These are phyloP conservation scores for Syngnathus rostellatus DNA, from an alignment of 2,797 vertebrate genomes.

Conservation along the genomic window DNA sequence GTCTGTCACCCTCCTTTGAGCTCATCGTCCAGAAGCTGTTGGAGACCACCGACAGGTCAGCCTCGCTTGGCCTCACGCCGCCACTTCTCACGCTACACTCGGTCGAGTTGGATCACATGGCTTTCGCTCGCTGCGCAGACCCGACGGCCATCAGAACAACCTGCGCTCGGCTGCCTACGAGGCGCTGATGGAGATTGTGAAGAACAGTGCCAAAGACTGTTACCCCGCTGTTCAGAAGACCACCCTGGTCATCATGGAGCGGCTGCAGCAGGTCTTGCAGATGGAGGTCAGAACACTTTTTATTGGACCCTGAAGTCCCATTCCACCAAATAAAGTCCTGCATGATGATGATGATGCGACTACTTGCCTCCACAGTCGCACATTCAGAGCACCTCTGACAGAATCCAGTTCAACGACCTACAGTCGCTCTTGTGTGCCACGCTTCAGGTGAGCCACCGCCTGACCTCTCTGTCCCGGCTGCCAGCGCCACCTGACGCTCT, in stretches of 20 bases:
- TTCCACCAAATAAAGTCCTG: not conserved
- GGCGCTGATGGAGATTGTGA: slow-evolving; percentile 98
- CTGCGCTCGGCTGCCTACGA: slow-evolving; percentile 93
- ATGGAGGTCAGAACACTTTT: slow-evolving; percentile 80
- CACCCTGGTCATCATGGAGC: slow-evolving; percentile 96
- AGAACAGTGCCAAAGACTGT: slow-evolving; percentile 98
- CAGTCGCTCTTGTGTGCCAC: slow-evolving; percentile 96
- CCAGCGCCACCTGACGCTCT: not conserved
- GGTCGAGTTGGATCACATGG: no score
- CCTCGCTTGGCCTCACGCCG: not conserved
- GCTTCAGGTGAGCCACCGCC: slow-evolving; percentile 76
- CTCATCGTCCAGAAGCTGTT: slow-evolving; percentile 96
- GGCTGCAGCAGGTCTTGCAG: slow-evolving; percentile 95
- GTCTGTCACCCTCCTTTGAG: slow-evolving; percentile 92
- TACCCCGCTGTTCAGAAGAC: slow-evolving; percentile 99
- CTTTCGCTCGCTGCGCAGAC: slow-evolving; percentile 55
- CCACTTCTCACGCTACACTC: not conserved
- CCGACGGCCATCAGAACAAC: slow-evolving; percentile 98
- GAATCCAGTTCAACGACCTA: slow-evolving; percentile 98
- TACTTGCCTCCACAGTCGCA: slow-evolving; percentile 74
- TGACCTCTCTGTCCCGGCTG: no score
- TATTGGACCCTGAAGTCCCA: no score
- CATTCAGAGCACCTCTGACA: slow-evolving; percentile 96
- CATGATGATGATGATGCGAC: not conserved
- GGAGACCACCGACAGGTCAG: slow-evolving; percentile 91